Conservation (phyloP, 2,888 invertebrate species). For the Cryptocephalus moraei region DNA sequence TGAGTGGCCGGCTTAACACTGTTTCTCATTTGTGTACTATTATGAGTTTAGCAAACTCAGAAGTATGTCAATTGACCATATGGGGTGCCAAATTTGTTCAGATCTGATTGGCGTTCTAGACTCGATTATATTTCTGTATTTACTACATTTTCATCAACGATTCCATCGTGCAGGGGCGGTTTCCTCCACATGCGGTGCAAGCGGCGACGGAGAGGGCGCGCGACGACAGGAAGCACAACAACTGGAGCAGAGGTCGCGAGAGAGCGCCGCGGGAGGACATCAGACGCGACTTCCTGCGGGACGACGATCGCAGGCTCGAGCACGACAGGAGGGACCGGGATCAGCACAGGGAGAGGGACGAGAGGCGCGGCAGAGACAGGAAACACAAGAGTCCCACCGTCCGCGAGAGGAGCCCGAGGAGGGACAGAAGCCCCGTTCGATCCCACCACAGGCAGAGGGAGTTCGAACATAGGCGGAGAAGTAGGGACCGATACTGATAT, state of each 20-base stretch:
- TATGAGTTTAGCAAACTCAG: too few species aligned
- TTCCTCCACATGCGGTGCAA: conserved; percentile 31
- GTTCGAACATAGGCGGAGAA: conserved; percentile 21
- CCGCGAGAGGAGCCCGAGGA: conserved; percentile 10
- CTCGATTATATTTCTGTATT: too few species aligned
- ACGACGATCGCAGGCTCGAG: conserved; percentile 26
- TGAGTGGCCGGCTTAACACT: too few species aligned
- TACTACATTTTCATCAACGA: too few species aligned
- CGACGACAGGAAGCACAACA: conserved; percentile 12
- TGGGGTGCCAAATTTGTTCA: too few species aligned
- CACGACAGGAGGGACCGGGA: conserved; percentile 29
- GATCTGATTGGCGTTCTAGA: neutral
- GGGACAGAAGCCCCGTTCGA: conserved; percentile 29
- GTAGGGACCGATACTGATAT: conserved; percentile 16
- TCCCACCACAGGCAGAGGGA: conserved; percentile 14
- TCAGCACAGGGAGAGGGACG: conserved; percentile 12
- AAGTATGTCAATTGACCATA: too few species aligned
- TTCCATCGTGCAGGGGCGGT: conserved; percentile 24
- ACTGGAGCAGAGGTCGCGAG: conserved; percentile 21
- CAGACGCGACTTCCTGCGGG: conserved; percentile 27
- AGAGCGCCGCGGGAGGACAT: conserved; percentile 27
- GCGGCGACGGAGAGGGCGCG: conserved; percentile 21
- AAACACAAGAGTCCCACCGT: conserved; percentile 17
- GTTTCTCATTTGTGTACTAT: too few species aligned
- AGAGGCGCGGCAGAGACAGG: conserved; percentile 17